A percentile compares a stretch with the other conserved stretches of the same genome.
Conservation (phyloP, 2,113 vertebrate species). For the Steatornis caripensis region DNA sequence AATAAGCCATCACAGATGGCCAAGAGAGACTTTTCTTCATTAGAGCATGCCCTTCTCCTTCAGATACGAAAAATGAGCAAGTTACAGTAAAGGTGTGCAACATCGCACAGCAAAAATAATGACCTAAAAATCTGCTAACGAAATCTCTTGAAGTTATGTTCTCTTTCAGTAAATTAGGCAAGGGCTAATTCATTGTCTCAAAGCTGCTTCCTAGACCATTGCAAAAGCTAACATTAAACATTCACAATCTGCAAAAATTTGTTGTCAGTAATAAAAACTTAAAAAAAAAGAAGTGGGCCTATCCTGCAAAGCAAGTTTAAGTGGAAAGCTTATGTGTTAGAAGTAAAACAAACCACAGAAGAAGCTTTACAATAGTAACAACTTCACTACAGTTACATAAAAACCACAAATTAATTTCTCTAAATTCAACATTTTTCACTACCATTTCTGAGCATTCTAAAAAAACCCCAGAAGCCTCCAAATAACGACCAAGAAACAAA, state of each 20-base stretch:
- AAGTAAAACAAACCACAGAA: neutral
- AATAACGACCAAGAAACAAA: neutral
- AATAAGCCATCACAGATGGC: neutral
- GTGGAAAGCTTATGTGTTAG: neutral
- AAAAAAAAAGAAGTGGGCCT: neutral
- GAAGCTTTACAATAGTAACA: neutral
- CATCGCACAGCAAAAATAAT: neutral
- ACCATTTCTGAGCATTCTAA: neutral
- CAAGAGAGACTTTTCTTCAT: neutral
- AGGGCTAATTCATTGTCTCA: neutral
- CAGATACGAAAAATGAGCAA: neutral
- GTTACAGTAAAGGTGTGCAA: neutral
- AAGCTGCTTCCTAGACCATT: neutral
- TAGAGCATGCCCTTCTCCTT: neutral
- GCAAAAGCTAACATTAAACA: neutral
- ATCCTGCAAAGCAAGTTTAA: neutral
- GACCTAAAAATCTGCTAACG: neutral
- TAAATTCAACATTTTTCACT: neutral
- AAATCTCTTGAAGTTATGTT: neutral
- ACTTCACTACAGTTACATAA: neutral
- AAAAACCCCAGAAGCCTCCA: neutral
- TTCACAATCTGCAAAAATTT: neutral
- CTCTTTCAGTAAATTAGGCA: neutral
- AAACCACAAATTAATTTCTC: neutral
- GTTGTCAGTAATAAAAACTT: neutral